Conservation (phyloP, 2,888 invertebrate genomes). For the Ennomos fuscantarius region DNA sequence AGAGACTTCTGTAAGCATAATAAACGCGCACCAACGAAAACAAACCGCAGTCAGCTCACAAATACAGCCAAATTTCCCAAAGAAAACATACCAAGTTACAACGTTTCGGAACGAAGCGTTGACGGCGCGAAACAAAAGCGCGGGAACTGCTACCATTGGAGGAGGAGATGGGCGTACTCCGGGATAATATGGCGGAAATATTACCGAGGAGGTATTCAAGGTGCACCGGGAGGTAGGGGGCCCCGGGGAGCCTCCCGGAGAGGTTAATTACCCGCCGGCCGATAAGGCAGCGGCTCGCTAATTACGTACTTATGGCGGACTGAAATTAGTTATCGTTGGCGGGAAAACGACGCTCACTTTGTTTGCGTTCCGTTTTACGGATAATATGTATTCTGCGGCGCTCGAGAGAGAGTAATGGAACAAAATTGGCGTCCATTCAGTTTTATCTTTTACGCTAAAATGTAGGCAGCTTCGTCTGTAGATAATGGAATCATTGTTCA, state of each 20-base stretch:
- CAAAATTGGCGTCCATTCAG: slow-evolving; percentile 80
- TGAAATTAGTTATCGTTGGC: slow-evolving; percentile 85
- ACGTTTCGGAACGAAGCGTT: slow-evolving; percentile 77
- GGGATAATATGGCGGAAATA: slow-evolving; percentile 84
- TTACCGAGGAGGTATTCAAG: slow-evolving; percentile 82
- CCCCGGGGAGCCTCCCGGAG: slow-evolving; percentile 63
- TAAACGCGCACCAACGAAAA: slow-evolving; percentile 76
- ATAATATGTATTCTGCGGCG: slow-evolving; percentile 78
- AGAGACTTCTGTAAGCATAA: slow-evolving; percentile 61
- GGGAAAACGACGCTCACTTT: slow-evolving; percentile 82
- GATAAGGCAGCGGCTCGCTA: slow-evolving; percentile 85
- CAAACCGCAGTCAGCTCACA: slow-evolving; percentile 72
- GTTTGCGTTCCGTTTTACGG: slow-evolving; percentile 84
- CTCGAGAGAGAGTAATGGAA: slow-evolving; percentile 79
- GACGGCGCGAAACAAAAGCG: slow-evolving; percentile 82
- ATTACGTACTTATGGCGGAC: slow-evolving; percentile 85
- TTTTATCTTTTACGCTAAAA: slow-evolving; percentile 77
- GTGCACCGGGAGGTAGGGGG: slow-evolving; percentile 64
- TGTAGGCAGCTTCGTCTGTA: slow-evolving; percentile 58
- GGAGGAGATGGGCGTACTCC: slow-evolving; percentile 81
- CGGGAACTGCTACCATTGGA: slow-evolving; percentile 80
- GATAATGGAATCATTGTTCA: slow-evolving; percentile 81
- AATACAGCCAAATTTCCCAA: slow-evolving; percentile 81
- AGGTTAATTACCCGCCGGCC: slow-evolving; percentile 84
- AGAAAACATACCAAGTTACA: slow-evolving; percentile 77